Percentiles rank a stretch among this genome's conserved stretches.
These are phyloP conservation scores for Danaus plexippus DNA, from an alignment of 1,140 invertebrate genomes.

Conservation along the genomic window DNA sequence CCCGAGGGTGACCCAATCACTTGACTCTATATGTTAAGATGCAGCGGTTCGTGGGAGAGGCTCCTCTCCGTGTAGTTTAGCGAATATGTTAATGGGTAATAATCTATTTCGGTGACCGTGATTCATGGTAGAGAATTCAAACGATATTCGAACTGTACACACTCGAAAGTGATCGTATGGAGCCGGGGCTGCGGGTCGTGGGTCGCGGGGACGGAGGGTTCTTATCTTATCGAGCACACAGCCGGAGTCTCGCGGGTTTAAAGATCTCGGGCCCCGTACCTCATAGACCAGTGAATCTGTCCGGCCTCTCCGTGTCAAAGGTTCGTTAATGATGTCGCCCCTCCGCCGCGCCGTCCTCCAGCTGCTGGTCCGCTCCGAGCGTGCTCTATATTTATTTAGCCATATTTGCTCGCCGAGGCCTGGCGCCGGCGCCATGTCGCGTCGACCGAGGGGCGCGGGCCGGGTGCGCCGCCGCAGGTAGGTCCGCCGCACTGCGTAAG, in stretches of 20 bases:
- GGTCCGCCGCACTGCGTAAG: constrained; percentile 40
- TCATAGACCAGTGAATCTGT: neutral
- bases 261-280: constrained; percentile 12
- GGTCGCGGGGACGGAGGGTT: constrained; percentile 24
- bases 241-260: constrained; percentile 32
- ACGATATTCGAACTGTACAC: constrained; percentile 9
- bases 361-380: constrained; percentile 43
- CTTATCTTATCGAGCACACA: constrained; percentile 53
- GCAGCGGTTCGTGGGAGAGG: no score
- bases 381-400: constrained; percentile 69
- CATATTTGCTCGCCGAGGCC: constrained; percentile 65
- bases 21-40: no score
- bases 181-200: neutral
- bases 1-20: no score
- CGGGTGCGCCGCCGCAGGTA: constrained; percentile 47
- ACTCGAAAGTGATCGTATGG: constrained; percentile 23
- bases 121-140: constrained; percentile 4
- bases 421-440: constrained; percentile 64
- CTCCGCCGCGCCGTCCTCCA: constrained; percentile 53
- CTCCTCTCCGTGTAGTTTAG: no score
- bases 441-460: constrained; percentile 33
- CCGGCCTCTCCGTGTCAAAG: no score
- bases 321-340: constrained; percentile 47
- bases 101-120: no score
- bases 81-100: no score